Percentiles rank a stretch among this genome's conserved stretches.
Conservation (phyloP, 2,113 vertebrate genomes). For the Procavia capensis region DNA sequence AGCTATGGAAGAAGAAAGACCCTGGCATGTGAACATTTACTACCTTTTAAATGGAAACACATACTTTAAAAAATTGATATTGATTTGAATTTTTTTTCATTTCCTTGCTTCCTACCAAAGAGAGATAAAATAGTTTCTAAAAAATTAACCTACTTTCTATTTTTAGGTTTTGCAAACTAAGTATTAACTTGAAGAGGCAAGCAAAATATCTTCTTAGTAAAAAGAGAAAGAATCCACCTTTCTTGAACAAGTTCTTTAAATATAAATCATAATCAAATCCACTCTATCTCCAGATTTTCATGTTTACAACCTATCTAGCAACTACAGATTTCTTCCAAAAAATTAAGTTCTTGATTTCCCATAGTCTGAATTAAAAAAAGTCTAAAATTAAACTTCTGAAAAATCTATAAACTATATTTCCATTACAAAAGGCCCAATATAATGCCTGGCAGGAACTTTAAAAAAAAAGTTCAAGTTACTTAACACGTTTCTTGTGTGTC, state of each 20-base stretch:
- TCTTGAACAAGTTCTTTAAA: constrained; percentile 11
- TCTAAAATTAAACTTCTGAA: constrained; percentile 21
- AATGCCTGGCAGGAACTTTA: background rate
- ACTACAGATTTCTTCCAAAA: constrained; percentile 16
- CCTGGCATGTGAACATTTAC: background rate
- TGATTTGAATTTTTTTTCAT: background rate
- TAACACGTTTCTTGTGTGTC: too few relatives aligned
- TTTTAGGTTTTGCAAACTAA: constrained; percentile 32
- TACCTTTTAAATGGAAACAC: background rate
- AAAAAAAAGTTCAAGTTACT: too few relatives aligned
- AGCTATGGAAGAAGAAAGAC: background rate
- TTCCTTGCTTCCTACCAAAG: background rate
- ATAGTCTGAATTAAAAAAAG: constrained; percentile 1
- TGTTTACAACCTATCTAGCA: background rate
- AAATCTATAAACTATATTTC: background rate
- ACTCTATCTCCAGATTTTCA: background rate
- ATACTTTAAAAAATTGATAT: background rate
- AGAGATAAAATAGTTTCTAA: background rate
- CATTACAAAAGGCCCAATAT: background rate
- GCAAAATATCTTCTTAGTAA: background rate
- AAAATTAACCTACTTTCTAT: constrained; percentile 14
- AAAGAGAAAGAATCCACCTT: background rate
- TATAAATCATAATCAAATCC: constrained; percentile 36
- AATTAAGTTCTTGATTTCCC: constrained; percentile 35
- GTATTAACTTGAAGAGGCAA: background rate